Percentiles rank a stretch among this genome's conserved stretches.
phyloP scores from a whole-genome alignment of 1,140 invertebrate genomes.

The Danaus plexippus region DNA sequence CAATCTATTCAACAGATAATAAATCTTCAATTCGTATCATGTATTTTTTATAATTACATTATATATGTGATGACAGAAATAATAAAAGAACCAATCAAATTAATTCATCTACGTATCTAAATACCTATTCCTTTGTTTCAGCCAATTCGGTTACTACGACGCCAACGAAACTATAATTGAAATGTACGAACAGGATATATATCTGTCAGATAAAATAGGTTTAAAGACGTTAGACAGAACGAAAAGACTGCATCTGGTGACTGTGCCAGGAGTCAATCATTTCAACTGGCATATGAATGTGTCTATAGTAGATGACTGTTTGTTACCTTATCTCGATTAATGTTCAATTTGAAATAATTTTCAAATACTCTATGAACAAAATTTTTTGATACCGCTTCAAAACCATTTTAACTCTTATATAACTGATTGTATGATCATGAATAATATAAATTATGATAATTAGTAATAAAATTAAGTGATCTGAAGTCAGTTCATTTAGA shows the following conservation, averaged over 20 bases:
- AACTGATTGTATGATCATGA: too few species aligned
- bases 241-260: conserved; percentile 77
- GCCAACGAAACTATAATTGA: conserved; percentile 81
- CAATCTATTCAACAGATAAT: too few species aligned
- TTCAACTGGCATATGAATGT: conserved; percentile 86
- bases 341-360: neutral
- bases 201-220: conserved; percentile 83
- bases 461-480: too few species aligned
- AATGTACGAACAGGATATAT: conserved; percentile 80
- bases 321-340: conserved; percentile 86
- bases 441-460: too few species aligned
- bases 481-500: too few species aligned
- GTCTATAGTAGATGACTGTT: conserved; percentile 82
- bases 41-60: too few species aligned
- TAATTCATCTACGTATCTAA: neutral
- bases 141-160: conserved; percentile 90
- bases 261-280: conserved; percentile 83
- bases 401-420: too few species aligned
- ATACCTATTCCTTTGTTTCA: conserved; percentile 40
- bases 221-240: conserved; percentile 79
- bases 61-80: too few species aligned
- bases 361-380: too few species aligned
- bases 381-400: too few species aligned
- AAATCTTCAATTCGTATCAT: too few species aligned
- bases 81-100: too few species aligned